A percentile compares a stretch with the other conserved stretches of the same genome.
Evolutionary conservation across 2,113 vertebrate species (phyloP).

Genomic region (Cryptomyrus ogoouensis): DNA sequence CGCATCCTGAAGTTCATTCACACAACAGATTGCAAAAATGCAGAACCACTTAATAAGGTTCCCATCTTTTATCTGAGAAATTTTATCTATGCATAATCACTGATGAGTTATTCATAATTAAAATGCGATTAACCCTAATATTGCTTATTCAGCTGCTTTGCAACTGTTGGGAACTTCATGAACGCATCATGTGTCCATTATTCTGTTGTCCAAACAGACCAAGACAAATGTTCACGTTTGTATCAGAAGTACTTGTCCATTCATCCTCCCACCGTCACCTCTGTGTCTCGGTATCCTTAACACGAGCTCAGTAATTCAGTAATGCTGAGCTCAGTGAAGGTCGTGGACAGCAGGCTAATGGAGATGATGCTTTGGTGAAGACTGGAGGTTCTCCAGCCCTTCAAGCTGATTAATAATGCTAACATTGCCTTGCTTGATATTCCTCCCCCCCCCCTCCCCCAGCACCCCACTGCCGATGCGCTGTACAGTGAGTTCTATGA

Average conservation of each 20-base stretch:
- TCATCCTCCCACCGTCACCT: not conserved
- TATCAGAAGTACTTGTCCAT: not conserved
- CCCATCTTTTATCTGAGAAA: not conserved
- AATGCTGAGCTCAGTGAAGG: not conserved
- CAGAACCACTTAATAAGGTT: not conserved
- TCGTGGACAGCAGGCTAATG: not conserved
- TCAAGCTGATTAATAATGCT: not conserved
- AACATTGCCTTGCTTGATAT: constrained; percentile 53
- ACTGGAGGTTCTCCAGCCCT: not conserved
- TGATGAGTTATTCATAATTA: not conserved
- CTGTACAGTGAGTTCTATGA: constrained; percentile 88
- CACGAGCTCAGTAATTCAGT: not conserved
- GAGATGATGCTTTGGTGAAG: not conserved
- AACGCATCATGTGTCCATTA: not conserved
- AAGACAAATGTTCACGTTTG: not conserved
- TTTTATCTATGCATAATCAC: not conserved
- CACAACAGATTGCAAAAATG: not conserved
- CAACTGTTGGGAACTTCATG: not conserved
- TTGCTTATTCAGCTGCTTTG: not conserved
- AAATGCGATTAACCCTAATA: not conserved
- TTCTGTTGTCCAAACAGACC: not conserved
- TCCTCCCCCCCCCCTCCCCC: constrained; percentile 46
- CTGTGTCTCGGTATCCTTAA: not conserved
- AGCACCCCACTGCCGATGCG: constrained; percentile 85
- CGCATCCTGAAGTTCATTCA: not conserved